A percentile compares a stretch with the other conserved stretches of the same genome.
These are phyloP conservation scores for Gambelia wislizenii DNA, from an alignment of 2,797 vertebrate genomes.

Conservation along the genomic window DNA sequence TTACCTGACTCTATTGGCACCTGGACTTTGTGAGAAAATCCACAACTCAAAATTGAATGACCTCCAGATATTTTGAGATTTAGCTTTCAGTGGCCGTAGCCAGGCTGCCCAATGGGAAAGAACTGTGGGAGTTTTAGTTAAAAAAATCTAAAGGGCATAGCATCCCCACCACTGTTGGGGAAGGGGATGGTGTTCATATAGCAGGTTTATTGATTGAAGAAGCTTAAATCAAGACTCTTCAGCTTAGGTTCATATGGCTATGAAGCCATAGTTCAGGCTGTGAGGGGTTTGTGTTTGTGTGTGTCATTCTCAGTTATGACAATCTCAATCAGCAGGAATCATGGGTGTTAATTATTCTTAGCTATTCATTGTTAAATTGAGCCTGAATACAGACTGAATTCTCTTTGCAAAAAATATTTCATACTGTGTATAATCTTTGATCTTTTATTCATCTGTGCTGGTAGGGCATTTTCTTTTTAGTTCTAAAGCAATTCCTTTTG, in stretches of 20 bases:
- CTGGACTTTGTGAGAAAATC: background rate
- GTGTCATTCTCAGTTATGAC: background rate
- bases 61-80: background rate
- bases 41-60: background rate
- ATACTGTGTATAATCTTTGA: slow-evolving; percentile 43
- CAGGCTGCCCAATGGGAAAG: too few relatives aligned
- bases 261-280: background rate
- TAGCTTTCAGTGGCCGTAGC: too few relatives aligned
- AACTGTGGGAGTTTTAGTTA: too few relatives aligned
- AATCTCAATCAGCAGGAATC: slow-evolving; percentile 30
- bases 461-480: slow-evolving; percentile 31
- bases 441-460: slow-evolving; percentile 53
- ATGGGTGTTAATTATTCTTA: slow-evolving; percentile 30
- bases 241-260: too few relatives aligned
- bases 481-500: slow-evolving; percentile 49
- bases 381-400: slow-evolving; percentile 37
- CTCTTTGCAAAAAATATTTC: slow-evolving; percentile 47
- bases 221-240: background rate
- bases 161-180: too few relatives aligned
- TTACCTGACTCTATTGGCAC: background rate
- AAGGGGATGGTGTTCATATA: background rate
- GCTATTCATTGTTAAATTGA: slow-evolving; percentile 51
- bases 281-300: background rate
- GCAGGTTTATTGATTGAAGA: background rate
- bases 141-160: background rate